These are phyloP conservation scores for Etheostoma perlongum DNA, from an alignment of 2,797 vertebrate genomes.

Conservation along the genomic window DNA sequence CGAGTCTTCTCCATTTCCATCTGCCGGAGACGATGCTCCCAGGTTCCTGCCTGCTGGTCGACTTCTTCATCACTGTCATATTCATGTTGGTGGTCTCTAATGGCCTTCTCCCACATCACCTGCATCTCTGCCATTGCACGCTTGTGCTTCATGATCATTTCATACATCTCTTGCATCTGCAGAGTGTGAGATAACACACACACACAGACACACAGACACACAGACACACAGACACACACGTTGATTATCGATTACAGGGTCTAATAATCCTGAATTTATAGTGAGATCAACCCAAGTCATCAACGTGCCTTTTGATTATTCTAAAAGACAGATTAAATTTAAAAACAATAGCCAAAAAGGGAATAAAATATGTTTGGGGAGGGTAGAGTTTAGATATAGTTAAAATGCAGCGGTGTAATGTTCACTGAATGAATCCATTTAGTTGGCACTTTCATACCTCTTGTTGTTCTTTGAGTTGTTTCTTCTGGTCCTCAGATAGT, in stretches of 20 bases:
- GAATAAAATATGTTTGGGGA: neutral
- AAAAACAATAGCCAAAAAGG: neutral
- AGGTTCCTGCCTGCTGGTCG: constrained; percentile 91
- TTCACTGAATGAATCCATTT: neutral
- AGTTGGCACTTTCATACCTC: constrained; percentile 84
- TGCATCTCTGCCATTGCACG: constrained; percentile 98
- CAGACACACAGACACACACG: neutral
- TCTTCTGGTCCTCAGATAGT: constrained; percentile 94
- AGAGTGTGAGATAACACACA: neutral
- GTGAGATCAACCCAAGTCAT: neutral
- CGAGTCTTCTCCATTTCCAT: constrained; percentile 99
- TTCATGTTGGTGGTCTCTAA: constrained; percentile 95
- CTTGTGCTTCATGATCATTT: constrained; percentile 99
- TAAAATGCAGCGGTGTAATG: neutral
- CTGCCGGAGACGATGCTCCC: constrained; percentile 95
- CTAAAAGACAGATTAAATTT: neutral
- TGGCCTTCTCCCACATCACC: constrained; percentile 94
- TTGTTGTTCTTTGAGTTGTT: constrained; percentile 94
- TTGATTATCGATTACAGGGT: neutral
- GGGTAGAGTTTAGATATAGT: neutral
- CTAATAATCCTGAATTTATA: neutral
- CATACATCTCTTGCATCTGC: constrained; percentile 99
- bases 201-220: neutral
- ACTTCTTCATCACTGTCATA: constrained; percentile 99
- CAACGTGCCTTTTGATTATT: neutral